A percentile compares a stretch with the other conserved stretches of the same genome.
Evolutionary conservation across 2,113 vertebrate genomes (phyloP).

Genomic region (Pedetes capensis): DNA sequence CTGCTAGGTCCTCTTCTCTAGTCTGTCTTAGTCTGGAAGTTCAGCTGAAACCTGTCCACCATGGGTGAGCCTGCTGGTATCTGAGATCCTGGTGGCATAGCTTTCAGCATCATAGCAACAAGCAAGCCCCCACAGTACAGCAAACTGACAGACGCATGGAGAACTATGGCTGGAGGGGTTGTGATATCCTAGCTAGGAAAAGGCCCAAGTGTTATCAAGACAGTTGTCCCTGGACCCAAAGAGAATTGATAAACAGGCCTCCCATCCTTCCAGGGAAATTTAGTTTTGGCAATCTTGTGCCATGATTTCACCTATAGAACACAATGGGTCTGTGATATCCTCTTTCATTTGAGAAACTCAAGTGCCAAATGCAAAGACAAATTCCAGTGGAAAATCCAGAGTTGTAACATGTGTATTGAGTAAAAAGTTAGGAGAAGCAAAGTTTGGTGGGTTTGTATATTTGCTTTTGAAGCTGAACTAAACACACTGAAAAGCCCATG

Average conservation of each 20-base stretch:
- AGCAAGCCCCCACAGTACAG: no score
- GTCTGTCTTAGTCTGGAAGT: no score
- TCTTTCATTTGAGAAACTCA: not conserved
- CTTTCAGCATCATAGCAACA: no score
- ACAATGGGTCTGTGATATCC: not conserved
- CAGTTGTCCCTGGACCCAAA: not conserved
- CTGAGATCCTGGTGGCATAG: no score
- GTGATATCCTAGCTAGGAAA: not conserved
- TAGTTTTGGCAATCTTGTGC: not conserved
- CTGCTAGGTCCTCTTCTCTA: no score
- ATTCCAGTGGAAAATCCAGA: not conserved
- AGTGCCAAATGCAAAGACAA: not conserved
- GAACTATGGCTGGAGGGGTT: not conserved
- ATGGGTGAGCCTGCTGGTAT: no score
- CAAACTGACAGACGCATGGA: no score
- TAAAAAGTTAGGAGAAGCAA: not conserved
- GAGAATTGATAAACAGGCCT: not conserved
- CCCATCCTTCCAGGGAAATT: not conserved
- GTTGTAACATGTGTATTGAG: not conserved
- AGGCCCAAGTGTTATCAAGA: not conserved
- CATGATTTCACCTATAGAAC: not conserved
- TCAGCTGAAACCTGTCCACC: no score
- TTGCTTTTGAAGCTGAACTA: not conserved
- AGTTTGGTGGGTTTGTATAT: not conserved
- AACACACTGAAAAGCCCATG: not conserved